These are phyloP conservation scores for Rhinichthys klamathensis DNA, from an alignment of 2,113 vertebrate genomes.

Conservation along the genomic window DNA sequence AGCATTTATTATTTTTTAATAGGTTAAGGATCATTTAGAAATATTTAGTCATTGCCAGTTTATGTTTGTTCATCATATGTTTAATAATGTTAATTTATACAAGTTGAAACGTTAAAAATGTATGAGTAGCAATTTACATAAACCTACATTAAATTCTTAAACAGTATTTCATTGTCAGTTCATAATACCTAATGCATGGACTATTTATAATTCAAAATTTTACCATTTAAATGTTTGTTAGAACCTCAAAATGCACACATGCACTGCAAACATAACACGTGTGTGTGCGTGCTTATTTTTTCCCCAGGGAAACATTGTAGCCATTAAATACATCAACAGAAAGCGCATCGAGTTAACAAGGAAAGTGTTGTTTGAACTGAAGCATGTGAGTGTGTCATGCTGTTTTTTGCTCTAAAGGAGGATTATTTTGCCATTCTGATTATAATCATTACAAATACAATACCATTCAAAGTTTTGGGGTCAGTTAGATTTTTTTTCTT, in stretches of 20 bases:
- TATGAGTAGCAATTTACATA: background rate
- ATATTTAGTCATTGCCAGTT: background rate
- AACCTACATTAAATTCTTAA: background rate
- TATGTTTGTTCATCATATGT: background rate
- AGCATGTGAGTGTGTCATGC: slow-evolving; percentile 79
- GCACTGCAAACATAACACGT: background rate
- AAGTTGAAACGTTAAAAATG: background rate
- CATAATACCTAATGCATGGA: background rate
- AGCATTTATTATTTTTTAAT: background rate
- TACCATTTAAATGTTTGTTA: background rate
- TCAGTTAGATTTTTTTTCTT: background rate
- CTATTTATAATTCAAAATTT: background rate
- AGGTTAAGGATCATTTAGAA: background rate
- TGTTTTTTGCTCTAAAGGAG: background rate
- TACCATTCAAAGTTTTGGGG: background rate
- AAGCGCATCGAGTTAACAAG: slow-evolving; percentile 90
- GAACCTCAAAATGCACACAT: background rate
- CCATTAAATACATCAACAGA: slow-evolving; percentile 86
- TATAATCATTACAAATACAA: background rate
- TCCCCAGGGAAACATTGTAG: slow-evolving; percentile 87
- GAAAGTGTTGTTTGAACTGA: slow-evolving; percentile 89
- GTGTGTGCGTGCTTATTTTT: background rate
- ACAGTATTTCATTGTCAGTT: background rate
- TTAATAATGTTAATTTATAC: background rate
- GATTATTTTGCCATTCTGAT: background rate